Evolutionary conservation across 2,888 invertebrate genomes (phyloP).

Genomic region (Branchinecta sandiegonensis): DNA sequence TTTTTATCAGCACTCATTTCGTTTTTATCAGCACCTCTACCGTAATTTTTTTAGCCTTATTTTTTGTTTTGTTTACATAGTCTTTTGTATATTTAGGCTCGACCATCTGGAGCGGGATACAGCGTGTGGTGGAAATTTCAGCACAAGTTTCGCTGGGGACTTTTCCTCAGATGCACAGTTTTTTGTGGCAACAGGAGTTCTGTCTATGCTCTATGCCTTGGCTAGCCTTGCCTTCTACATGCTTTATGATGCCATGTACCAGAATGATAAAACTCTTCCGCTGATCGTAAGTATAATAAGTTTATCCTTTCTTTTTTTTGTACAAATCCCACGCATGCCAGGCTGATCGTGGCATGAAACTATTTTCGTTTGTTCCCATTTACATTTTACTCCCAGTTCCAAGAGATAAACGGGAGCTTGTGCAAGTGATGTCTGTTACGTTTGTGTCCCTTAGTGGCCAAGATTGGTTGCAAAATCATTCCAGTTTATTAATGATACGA

Average conservation of each 20-base stretch:
- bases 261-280: conserved; percentile 38
- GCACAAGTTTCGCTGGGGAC: conserved; percentile 32
- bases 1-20: no score
- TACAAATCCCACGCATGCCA: conserved; percentile 18
- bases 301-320: not conserved
- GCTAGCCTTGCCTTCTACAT: conserved; percentile 36
- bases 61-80: no score
- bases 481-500: no score
- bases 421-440: no score
- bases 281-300: conserved; percentile 37
- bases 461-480: no score
- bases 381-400: not conserved
- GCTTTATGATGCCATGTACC: conserved; percentile 38
- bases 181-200: conserved; percentile 52
- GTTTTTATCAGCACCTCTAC: no score
- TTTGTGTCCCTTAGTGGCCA: no score
- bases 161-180: conserved; percentile 47
- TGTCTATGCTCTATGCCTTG: conserved; percentile 46
- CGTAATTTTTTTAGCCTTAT: no score
- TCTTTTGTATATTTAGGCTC: conserved; percentile 26
- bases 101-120: conserved; percentile 24
- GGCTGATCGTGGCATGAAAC: not conserved
- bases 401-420: no score
- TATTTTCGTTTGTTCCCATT: no score
- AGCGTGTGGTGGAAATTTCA: conserved; percentile 24